Base-by-base conservation (phyloP, 2,797 vertebrate species). In the Naso thynnoides region DNA sequence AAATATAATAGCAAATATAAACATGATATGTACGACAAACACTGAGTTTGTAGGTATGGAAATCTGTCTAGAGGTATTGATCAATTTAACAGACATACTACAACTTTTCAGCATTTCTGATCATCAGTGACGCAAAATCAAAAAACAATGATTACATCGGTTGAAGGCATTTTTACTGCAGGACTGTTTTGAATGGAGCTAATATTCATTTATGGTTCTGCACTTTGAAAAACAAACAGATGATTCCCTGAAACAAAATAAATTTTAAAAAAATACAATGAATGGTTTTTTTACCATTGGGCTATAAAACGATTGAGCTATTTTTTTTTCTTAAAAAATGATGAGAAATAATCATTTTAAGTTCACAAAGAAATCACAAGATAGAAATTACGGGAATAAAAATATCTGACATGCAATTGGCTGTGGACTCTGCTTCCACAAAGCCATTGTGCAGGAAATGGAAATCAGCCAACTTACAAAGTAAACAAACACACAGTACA, bases 361-460 rank as follows among this genome's bases (percentile, higher is more conserved):
- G 6, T 18, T 14, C 23, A 5, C 8, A 1, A 10, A 31, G n/a
- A 58, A 42, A 27, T 41, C 16, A 18, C 39, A 41, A 18, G 0
- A 13, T 13, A 15, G 9, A 33, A 18, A 42, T 38, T 26, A 36
- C 14, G 7, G 9, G 8, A 41, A 26, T 21, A 33, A 38, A 38
- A 41, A 9, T 36, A 26, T 54, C 47, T 11, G 15, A 15, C 18
- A 42, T 31, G 44, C 27, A 33, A 57, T 0, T 31, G 29, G 53
- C 11, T 5, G 19, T 38, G 52, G 31, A n/a, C 29, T 45, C 2
- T 58, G 19, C 38, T 45, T 45, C 11, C 19, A 23, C 10, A 2
- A 4, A 44, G 36, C 26, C 52, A 45, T 58, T 47, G 27, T 9
- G 36, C 65, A 64, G 70, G 58, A 69, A 63, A 47, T 2, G 10